Conservation (phyloP, 2,113 vertebrate genomes). For the Malaclemys terrapin region DNA sequence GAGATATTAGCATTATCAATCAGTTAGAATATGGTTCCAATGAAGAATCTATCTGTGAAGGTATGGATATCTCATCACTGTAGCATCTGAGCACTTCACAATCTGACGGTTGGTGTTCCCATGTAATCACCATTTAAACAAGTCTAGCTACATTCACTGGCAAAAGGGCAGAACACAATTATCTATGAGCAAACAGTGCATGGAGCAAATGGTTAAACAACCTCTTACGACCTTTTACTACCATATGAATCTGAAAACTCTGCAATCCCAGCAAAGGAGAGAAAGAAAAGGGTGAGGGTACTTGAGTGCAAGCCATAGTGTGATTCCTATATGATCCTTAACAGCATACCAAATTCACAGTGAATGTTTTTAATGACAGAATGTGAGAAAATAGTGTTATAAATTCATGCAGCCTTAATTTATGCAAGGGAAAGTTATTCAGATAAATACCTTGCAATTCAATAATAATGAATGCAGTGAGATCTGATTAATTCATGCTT, state of each 20-base stretch:
- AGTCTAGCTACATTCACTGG: background rate
- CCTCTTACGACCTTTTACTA: background rate
- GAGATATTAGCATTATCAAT: background rate
- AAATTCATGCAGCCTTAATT: slow-evolving; percentile 49
- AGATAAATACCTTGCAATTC: slow-evolving; percentile 66
- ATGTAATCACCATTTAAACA: background rate
- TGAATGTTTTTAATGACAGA: slow-evolving; percentile 28
- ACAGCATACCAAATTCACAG: background rate
- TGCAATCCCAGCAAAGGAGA: background rate
- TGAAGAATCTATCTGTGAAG: no score
- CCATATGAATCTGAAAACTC: background rate
- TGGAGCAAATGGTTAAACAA: background rate
- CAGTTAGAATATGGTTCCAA: background rate
- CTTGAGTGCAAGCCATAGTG: background rate
- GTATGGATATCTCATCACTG: no score
- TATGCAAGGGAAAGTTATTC: slow-evolving; percentile 44
- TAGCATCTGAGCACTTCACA: background rate
- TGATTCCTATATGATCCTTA: background rate
- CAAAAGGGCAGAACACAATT: background rate
- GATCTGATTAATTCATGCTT: background rate
- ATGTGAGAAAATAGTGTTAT: slow-evolving; percentile 35
- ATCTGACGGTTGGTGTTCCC: background rate
- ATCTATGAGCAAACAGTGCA: background rate
- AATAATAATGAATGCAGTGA: slow-evolving; percentile 56
- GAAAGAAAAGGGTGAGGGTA: background rate